Percentiles rank a stretch among this genome's conserved stretches.
These are phyloP conservation scores for Coecobrya sp. DNA, from an alignment of 2,888 invertebrate species.

Conservation along the genomic window DNA sequence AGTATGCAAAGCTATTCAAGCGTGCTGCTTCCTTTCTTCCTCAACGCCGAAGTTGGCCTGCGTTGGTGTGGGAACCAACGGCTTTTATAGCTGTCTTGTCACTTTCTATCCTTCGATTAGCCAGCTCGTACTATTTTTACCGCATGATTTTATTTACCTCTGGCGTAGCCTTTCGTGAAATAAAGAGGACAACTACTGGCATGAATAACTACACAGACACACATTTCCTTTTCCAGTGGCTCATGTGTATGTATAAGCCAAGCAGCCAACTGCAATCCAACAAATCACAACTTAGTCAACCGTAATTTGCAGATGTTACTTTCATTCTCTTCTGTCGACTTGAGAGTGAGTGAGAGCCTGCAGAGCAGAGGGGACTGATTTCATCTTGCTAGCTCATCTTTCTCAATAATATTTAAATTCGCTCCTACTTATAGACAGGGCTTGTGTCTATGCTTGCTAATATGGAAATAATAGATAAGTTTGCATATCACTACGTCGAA, in stretches of 20 bases:
- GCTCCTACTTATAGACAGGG: neutral
- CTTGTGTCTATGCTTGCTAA: neutral
- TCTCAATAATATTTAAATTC: constrained; percentile 55
- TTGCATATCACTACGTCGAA: neutral
- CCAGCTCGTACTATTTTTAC: constrained; percentile 45
- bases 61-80: constrained; percentile 17
- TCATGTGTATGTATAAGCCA: constrained; percentile 39
- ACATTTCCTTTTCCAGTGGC: neutral
- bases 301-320: constrained; percentile 78
- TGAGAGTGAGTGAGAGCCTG: constrained; percentile 14
- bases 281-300: constrained; percentile 67
- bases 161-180: neutral
- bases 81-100: constrained; percentile 39
- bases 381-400: neutral
- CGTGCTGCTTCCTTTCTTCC: constrained; percentile 12
- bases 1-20: constrained; percentile 45
- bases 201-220: constrained; percentile 10
- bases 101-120: constrained; percentile 45
- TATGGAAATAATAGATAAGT: constrained; percentile 3
- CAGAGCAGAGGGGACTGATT: neutral
- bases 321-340: constrained; percentile 13
- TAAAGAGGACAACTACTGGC: constrained; percentile 12
- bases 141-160: constrained; percentile 27
- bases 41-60: neutral
- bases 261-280: constrained; percentile 25